A percentile compares a stretch with the other conserved stretches of the same genome.
phyloP scores from a whole-genome alignment of 2,797 vertebrate species.

The Pygocentrus nattereri region DNA sequence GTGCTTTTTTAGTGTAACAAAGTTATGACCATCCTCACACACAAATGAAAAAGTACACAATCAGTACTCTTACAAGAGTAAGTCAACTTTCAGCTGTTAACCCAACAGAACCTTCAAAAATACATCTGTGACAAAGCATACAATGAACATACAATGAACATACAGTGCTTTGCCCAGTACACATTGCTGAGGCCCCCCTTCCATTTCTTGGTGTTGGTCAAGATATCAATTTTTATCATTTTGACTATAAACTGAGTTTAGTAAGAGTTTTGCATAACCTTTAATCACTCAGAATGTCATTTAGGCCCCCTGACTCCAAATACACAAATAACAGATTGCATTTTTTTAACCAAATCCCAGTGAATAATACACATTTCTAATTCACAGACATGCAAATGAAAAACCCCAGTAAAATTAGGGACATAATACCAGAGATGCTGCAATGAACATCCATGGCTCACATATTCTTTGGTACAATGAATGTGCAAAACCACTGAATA shows the following conservation, averaged over 20 bases:
- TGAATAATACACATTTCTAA: neutral
- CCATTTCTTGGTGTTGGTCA: neutral
- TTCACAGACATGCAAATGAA: slow-evolving; percentile 3
- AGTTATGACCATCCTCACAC: neutral
- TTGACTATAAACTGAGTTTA: neutral
- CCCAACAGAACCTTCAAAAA: neutral
- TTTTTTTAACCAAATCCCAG: no score
- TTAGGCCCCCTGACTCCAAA: neutral
- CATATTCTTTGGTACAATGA: neutral
- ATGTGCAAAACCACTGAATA: neutral
- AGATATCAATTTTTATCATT: neutral
- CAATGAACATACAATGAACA: no score
- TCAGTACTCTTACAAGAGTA: no score
- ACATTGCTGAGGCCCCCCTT: neutral
- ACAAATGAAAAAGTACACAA: neutral
- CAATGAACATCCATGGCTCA: neutral
- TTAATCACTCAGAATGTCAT: neutral
- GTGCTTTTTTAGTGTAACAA: neutral
- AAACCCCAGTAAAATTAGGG: neutral
- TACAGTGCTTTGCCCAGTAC: neutral
- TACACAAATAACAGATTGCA: no score
- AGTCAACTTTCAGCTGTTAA: neutral
- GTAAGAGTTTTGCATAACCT: neutral
- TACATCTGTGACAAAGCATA: no score
- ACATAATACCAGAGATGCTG: neutral